These are phyloP conservation scores for Pardosa pseudoannulata DNA, from an alignment of 2,888 invertebrate genomes.

Conservation along the genomic window DNA sequence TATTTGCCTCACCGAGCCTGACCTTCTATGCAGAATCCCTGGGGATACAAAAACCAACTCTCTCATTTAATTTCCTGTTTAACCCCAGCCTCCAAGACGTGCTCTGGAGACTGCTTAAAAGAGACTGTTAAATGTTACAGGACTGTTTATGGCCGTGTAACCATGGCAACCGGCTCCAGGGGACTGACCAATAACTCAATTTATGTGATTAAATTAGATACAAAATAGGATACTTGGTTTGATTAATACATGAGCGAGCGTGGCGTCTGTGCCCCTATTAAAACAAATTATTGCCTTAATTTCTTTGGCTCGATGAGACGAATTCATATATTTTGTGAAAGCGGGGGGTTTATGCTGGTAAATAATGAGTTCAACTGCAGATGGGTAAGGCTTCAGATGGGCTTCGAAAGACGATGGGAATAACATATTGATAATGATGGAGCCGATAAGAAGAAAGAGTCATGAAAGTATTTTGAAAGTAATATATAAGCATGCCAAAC, in stretches of 20 bases:
- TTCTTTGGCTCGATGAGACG: constrained; percentile 33
- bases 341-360: background rate
- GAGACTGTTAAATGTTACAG: constrained; percentile 38
- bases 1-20: background rate
- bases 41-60: constrained; percentile 7
- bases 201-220: constrained; percentile 70
- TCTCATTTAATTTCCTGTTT: constrained; percentile 12
- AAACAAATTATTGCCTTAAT: constrained; percentile 53
- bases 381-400: background rate
- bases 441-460: no score
- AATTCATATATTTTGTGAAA: background rate
- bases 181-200: constrained; percentile 70
- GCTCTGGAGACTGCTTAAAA: constrained; percentile 18
- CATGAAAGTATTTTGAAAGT: no score
- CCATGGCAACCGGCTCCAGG: constrained; percentile 50
- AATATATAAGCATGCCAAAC: no score
- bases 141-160: constrained; percentile 40
- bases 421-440: no score
- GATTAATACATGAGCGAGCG: constrained; percentile 54
- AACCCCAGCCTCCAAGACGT: background rate
- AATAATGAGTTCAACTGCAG: background rate
- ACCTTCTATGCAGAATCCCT: background rate
- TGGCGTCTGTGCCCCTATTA: constrained; percentile 37
- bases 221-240: constrained; percentile 67
- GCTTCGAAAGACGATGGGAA: no score